Percentiles rank a stretch among this genome's conserved stretches.
phyloP scores from a whole-genome alignment of 2,113 vertebrate species.

The Tricholaema leucomelas region DNA sequence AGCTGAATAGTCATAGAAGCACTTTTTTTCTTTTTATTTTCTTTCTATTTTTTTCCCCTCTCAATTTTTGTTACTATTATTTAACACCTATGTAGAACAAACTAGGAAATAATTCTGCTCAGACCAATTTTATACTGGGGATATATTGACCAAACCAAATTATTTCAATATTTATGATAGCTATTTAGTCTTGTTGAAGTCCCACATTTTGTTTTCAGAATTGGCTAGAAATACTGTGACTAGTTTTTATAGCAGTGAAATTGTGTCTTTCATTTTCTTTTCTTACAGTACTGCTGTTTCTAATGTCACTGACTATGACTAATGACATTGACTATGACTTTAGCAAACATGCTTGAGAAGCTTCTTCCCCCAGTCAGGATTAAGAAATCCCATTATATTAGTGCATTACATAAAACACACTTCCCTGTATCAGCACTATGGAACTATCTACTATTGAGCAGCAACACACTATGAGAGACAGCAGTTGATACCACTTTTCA shows the following conservation, averaged over 20 bases:
- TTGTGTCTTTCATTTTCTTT: conserved; percentile 22
- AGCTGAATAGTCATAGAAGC: not conserved
- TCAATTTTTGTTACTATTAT: not conserved
- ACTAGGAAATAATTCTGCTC: not conserved
- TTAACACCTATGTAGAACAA: not conserved
- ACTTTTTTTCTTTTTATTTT: not conserved
- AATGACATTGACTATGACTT: conserved; percentile 46
- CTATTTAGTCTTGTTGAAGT: not conserved
- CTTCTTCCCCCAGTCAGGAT: conserved; percentile 50
- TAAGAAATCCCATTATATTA: conserved; percentile 53
- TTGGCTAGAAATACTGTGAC: not conserved
- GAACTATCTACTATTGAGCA: conserved; percentile 13
- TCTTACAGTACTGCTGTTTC: conserved; percentile 29
- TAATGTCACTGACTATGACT: conserved; percentile 46
- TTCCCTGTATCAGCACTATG: conserved; percentile 38
- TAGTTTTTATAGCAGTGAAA: not conserved
- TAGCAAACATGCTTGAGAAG: conserved; percentile 52
- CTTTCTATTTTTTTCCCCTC: not conserved
- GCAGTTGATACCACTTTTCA: conserved; percentile 36
- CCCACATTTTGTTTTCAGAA: conserved; percentile 10
- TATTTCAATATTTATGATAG: not conserved
- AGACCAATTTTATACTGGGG: not conserved
- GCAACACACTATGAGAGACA: conserved; percentile 23
- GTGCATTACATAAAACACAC: conserved; percentile 50
- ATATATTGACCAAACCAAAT: not conserved